These are phyloP conservation scores for Sus cebifrons DNA, from an alignment of 2,797 vertebrate species.

Conservation along the genomic window DNA sequence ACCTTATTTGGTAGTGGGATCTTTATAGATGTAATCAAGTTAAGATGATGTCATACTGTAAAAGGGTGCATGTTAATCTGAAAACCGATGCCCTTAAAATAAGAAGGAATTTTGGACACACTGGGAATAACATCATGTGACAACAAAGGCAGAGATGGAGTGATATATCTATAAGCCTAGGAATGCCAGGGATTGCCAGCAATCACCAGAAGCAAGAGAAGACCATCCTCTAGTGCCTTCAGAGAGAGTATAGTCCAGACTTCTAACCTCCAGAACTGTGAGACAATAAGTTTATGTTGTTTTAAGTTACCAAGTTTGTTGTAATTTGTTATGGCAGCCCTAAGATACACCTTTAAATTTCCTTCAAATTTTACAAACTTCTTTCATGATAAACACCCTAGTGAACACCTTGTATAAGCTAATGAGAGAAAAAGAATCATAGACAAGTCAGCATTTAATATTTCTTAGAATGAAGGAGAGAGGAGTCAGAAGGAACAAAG, in stretches of 20 bases:
- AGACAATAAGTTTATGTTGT: neutral
- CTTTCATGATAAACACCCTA: neutral
- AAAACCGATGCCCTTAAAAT: neutral
- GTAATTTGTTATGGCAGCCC: neutral
- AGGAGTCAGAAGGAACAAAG: neutral
- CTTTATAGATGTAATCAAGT: neutral
- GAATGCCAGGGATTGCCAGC: neutral
- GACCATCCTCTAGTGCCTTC: neutral
- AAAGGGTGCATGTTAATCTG: neutral
- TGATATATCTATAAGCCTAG: neutral
- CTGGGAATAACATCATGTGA: neutral
- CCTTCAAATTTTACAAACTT: slow-evolving; percentile 39
- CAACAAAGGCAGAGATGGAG: neutral
- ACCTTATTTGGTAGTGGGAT: neutral
- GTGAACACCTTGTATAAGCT: neutral
- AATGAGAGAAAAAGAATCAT: neutral
- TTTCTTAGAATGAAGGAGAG: slow-evolving; percentile 46
- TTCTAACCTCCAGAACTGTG: neutral
- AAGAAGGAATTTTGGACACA: neutral
- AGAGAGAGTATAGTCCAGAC: neutral
- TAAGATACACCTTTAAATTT: neutral
- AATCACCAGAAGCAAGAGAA: neutral
- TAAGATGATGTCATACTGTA: neutral
- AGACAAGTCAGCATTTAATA: slow-evolving; percentile 13
- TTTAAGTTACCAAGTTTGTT: neutral